Percentiles rank a stretch among this genome's conserved stretches.
Evolutionary conservation across 2,113 vertebrate species (phyloP).

Genomic region (Bubo blakistoni): DNA sequence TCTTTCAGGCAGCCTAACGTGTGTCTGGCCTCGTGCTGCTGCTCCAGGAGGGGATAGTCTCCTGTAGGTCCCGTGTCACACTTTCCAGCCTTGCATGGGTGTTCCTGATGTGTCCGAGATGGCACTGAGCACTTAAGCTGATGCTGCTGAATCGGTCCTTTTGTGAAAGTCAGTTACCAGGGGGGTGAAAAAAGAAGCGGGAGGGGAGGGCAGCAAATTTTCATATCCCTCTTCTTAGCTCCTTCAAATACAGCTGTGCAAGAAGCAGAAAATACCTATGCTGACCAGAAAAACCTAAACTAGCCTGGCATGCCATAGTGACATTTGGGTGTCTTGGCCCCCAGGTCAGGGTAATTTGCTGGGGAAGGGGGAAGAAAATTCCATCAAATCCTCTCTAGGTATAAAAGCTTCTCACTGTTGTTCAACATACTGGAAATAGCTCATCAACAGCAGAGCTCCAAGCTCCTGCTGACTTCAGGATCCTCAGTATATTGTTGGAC

Average conservation of each 20-base stretch:
- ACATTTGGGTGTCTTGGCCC: not conserved
- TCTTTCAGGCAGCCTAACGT: not conserved
- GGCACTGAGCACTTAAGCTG: not conserved
- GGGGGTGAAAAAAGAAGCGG: not conserved
- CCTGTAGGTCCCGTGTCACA: not conserved
- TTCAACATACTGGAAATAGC: not conserved
- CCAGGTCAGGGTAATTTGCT: not conserved
- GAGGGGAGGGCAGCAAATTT: not conserved
- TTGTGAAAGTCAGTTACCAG: not conserved
- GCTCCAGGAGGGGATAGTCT: not conserved
- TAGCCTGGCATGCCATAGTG: fast-evolving
- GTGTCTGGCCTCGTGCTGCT: not conserved
- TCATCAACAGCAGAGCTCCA: not conserved
- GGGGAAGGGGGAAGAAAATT: not conserved
- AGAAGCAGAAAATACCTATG: not conserved
- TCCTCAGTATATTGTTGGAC: not conserved
- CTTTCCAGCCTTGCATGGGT: not conserved
- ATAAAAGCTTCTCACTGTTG: not conserved
- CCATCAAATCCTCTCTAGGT: not conserved
- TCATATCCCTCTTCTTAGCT: not conserved
- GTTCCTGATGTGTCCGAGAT: not conserved
- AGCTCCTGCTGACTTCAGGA: not conserved
- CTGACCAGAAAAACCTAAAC: not conserved
- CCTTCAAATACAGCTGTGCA: not conserved
- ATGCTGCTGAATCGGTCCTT: not conserved